phyloP scores from a whole-genome alignment of 35 echinoderm and acorn worm species.

The Ptychodera flava region DNA sequence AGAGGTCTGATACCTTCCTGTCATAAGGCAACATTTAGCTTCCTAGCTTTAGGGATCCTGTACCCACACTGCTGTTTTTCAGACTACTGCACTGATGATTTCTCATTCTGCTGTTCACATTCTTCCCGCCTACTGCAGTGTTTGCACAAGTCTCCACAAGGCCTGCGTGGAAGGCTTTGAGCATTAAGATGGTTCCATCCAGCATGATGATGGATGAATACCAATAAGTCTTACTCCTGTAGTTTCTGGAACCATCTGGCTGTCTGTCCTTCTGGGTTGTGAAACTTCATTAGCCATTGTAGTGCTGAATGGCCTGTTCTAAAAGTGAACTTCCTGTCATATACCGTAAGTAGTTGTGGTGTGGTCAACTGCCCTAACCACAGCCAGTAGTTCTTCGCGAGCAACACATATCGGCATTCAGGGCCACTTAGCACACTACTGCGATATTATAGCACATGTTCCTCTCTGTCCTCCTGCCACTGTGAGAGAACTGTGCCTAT shows the following conservation, averaged over 20 bases:
- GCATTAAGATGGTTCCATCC: constrained; percentile 42
- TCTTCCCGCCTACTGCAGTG: not conserved
- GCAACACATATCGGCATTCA: constrained; percentile 17
- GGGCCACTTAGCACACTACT: constrained; percentile 3
- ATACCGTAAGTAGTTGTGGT: constrained; percentile 24
- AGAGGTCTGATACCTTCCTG: constrained; percentile 2
- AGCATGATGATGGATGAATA: constrained; percentile 35
- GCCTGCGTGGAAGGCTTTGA: constrained; percentile 47
- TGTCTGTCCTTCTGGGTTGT: constrained; percentile 36
- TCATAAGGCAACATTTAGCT: not conserved
- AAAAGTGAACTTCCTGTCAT: constrained; percentile 26
- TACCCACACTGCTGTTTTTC: not conserved
- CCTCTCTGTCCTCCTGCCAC: constrained; percentile 2
- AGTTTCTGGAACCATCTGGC: constrained; percentile 46
- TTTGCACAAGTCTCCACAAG: constrained; percentile 29
- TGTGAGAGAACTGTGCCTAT: constrained; percentile 33
- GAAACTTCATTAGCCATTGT: constrained; percentile 34
- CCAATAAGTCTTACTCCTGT: no score
- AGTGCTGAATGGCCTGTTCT: constrained; percentile 39
- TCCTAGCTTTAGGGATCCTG: constrained; percentile 1
- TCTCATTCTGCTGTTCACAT: not conserved
- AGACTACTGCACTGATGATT: not conserved
- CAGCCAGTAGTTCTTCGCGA: constrained; percentile 26
- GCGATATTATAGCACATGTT: constrained; percentile 18
- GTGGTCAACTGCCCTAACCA: constrained; percentile 26